Evolutionary conservation across 2,888 invertebrate genomes (phyloP).

Genomic region (Andrena camellia): DNA sequence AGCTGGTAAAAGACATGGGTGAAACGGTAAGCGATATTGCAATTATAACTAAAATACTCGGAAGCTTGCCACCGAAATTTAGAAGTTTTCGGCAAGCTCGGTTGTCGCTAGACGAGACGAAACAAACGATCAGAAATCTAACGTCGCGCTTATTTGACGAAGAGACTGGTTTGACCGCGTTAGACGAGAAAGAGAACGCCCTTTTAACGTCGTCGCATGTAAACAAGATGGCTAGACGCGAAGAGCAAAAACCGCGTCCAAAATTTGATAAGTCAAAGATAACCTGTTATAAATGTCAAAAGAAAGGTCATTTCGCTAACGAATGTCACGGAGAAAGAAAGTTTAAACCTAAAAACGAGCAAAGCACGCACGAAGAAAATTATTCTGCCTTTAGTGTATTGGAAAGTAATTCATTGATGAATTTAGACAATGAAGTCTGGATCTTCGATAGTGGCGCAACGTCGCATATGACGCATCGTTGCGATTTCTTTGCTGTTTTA

Average conservation of each 20-base stretch:
- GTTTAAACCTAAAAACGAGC: background rate
- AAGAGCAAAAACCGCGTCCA: background rate
- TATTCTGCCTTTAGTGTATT: slow-evolving; percentile 5
- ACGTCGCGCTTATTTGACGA: slow-evolving; percentile 14
- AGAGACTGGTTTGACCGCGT: background rate
- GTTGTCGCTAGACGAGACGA: slow-evolving; percentile 1
- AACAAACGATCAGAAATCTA: slow-evolving; percentile 11
- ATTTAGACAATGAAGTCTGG: slow-evolving; percentile 11
- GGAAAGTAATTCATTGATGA: background rate
- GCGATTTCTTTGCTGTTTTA: background rate
- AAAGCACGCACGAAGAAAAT: background rate
- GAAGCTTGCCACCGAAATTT: slow-evolving; percentile 8
- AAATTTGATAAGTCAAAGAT: slow-evolving; percentile 12
- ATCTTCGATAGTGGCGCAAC: slow-evolving; percentile 6
- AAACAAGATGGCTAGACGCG: background rate
- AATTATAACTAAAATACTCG: slow-evolving; percentile 4
- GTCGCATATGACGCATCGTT: slow-evolving; percentile 12
- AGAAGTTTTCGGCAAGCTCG: slow-evolving; percentile 5
- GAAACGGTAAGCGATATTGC: slow-evolving; percentile 8
- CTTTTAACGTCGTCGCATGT: background rate
- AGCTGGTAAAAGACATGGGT: background rate
- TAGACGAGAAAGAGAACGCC: background rate
- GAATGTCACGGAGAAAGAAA: slow-evolving; percentile 1
- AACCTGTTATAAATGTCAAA: slow-evolving; percentile 15
- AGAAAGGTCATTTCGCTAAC: slow-evolving; percentile 14